These are phyloP conservation scores for Neosalanx taihuensis DNA, from an alignment of 2,797 vertebrate species.

Conservation along the genomic window DNA sequence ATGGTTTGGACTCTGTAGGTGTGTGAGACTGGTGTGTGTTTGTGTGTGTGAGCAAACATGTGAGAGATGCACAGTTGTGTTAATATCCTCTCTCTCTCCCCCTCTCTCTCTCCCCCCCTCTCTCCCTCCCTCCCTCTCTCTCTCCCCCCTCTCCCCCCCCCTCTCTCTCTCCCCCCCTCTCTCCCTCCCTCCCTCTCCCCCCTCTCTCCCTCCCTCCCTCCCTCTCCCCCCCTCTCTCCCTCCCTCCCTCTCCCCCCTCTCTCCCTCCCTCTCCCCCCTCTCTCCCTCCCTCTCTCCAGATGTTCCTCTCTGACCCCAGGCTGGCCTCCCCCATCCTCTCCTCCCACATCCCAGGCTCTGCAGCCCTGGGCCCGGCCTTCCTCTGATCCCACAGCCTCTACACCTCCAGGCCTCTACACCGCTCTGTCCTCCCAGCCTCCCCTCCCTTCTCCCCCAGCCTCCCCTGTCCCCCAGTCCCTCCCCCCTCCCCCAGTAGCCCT, in stretches of 20 bases:
- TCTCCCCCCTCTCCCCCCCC: not conserved
- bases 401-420: not conserved
- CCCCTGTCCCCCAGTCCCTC: not conserved
- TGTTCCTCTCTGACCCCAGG: constrained; percentile 60
- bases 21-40: too few species aligned
- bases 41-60: too few species aligned
- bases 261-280: constrained; percentile 3
- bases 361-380: constrained; percentile 39
- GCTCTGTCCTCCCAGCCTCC: not conserved
- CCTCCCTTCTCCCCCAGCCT: not conserved
- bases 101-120: not conserved
- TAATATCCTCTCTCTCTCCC: too few species aligned
- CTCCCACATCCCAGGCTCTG: constrained; percentile 54
- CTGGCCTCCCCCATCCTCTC: constrained; percentile 56
- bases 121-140: too few species aligned
- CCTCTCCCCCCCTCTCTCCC: too few species aligned
- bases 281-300: constrained; percentile 53
- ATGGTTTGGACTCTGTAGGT: too few species aligned
- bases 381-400: constrained; percentile 42
- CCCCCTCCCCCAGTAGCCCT: constrained; percentile 1
- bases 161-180: too few species aligned
- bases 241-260: not conserved
- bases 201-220: too few species aligned
- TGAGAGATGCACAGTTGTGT: too few species aligned
- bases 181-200: not conserved